Evolutionary conservation across 2,888 invertebrate species (phyloP), one percentile per base, ranked within the genome.

Genomic region (Rotaria macrura): DNA sequence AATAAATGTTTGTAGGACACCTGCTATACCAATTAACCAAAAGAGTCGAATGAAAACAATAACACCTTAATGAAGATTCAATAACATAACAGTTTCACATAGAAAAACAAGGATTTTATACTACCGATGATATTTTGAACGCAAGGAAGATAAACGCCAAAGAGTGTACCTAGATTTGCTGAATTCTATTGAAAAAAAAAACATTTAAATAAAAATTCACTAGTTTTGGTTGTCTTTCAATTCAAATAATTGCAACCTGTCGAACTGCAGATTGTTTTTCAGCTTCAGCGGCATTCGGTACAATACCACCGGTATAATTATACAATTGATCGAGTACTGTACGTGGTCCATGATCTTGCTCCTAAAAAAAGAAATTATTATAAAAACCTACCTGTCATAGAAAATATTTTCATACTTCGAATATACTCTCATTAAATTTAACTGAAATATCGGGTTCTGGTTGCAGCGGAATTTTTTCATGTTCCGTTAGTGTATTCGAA

Each of bases 21-120:
- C 99, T 87, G 99, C 97, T 65, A 96, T 96, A 86, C 99, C 98
- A 86, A 99, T 97, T 88, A 99, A 96, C 98, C 98, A 99, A 85
- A 97, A 96, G 90, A 99, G 93, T 91, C 99, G 96, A 91, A 99
- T 98, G 93, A 99, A 99, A 88, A 99, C 94, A 91, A 99, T 96
- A 87, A 99, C 98, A 88, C 99, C 99, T 52, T 1, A 23, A 52
- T 47, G 23, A 52, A 52, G 23, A 38, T n/a, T n/a, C n/a, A n/a
- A n/a, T n/a, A 20, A 65, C 43, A 79, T 43, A 14, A 1, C 1
- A 79, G 34, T 25, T 25, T 7, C 4, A 74, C 5, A 14, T n/a
- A 29, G 10, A 65, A 2, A 65, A 4, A 7, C 23, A 29, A 25
- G 40, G 7, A 74, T 20, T 20, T 9, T 10, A 10, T n/a, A 40